These are phyloP conservation scores for Drosophila tropicalis DNA, from an alignment of 1,140 invertebrate genomes.

Conservation along the genomic window DNA sequence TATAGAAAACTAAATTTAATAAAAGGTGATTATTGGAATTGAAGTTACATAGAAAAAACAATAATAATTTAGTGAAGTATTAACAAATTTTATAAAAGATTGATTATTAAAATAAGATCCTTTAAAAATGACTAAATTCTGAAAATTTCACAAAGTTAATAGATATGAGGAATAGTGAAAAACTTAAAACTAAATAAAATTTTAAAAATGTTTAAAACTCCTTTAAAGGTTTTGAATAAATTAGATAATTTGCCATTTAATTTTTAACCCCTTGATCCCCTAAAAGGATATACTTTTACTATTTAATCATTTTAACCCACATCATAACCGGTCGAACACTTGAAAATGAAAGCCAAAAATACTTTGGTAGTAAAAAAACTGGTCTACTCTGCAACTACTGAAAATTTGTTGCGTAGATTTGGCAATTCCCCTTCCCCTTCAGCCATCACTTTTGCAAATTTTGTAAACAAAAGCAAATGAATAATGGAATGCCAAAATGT, in stretches of 20 bases:
- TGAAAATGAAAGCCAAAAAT: no score
- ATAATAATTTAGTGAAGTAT: neutral
- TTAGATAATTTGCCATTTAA: no score
- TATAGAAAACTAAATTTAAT: neutral
- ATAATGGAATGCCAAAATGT: neutral
- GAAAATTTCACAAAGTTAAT: no score
- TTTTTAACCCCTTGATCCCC: no score
- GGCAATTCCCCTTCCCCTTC: neutral
- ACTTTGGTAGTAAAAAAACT: neutral
- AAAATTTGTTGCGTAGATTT: neutral
- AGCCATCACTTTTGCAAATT: neutral
- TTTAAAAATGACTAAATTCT: no score
- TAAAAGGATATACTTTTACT: no score
- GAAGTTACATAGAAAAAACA: neutral
- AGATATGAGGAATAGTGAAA: no score
- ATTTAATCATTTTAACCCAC: neutral
- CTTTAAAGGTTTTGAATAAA: no score
- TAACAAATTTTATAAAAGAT: neutral
- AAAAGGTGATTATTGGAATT: constrained; percentile 3
- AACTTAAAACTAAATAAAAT: no score
- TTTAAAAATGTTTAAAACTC: no score
- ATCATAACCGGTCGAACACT: neutral
- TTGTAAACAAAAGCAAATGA: neutral
- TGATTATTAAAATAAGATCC: no score
- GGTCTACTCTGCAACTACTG: neutral